phyloP scores from a whole-genome alignment of 2,888 invertebrate genomes.

The Corythucha ciliata region DNA sequence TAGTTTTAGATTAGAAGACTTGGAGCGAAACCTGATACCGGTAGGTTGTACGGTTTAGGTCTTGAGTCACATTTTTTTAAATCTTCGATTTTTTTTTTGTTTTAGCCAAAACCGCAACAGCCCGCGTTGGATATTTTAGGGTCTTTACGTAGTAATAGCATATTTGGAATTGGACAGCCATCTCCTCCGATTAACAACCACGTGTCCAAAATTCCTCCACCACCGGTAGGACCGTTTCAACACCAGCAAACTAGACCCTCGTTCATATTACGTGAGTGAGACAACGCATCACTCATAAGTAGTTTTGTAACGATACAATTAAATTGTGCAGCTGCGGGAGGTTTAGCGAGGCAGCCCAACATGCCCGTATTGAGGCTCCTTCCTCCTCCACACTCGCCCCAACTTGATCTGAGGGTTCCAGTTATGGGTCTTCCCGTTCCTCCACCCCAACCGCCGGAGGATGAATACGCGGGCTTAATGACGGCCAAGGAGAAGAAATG shows the following conservation, averaged over 20 bases:
- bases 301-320: neutral
- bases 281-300: neutral
- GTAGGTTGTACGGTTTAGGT: conserved; percentile 19
- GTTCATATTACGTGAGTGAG: conserved; percentile 16
- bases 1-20: conserved; percentile 29
- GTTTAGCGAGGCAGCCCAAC: too few species aligned
- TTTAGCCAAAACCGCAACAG: conserved; percentile 19
- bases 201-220: conserved; percentile 24
- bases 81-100: conserved; percentile 10
- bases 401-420: conserved; percentile 19
- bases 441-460: conserved; percentile 40
- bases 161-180: too few species aligned
- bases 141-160: too few species aligned
- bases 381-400: too few species aligned
- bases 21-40: conserved; percentile 29
- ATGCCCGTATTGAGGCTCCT: too few species aligned
- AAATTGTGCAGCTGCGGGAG: too few species aligned
- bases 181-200: too few species aligned
- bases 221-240: conserved; percentile 20
- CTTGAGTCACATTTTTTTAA: neutral
- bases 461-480: conserved; percentile 90
- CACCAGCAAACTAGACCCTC: conserved; percentile 14
- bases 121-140: too few species aligned
- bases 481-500: conserved; percentile 89
- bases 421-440: conserved; percentile 16